These are phyloP conservation scores for Trichomycterus rosablanca DNA, from an alignment of 2,113 vertebrate species.

Conservation along the genomic window DNA sequence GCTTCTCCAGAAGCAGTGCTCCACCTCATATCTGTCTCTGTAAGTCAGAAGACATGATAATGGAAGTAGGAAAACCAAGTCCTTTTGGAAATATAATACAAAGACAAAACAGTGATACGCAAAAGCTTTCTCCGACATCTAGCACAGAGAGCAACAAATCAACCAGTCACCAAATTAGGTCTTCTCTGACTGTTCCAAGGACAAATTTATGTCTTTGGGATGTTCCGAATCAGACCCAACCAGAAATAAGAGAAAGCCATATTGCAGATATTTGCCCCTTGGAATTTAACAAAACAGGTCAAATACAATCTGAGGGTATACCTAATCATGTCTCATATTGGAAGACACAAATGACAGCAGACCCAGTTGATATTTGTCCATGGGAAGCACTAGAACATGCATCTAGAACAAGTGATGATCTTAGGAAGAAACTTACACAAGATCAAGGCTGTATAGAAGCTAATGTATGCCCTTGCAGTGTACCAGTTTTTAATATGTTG, in stretches of 20 bases:
- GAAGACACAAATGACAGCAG: constrained; percentile 38
- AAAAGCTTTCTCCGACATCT: background rate
- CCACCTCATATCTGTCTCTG: constrained; percentile 53
- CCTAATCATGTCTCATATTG: constrained; percentile 28
- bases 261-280: constrained; percentile 45
- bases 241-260: constrained; percentile 26
- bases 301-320: background rate
- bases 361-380: constrained; percentile 25
- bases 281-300: constrained; percentile 41
- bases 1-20: constrained; percentile 54
- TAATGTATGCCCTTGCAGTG: constrained; percentile 50
- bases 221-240: constrained; percentile 34
- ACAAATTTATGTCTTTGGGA: constrained; percentile 65
- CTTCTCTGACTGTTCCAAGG: constrained; percentile 43
- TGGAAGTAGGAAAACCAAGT: constrained; percentile 43
- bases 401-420: background rate
- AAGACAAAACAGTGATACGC: constrained; percentile 43
- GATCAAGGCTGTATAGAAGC: constrained; percentile 4
- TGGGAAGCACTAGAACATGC: background rate
- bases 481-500: background rate
- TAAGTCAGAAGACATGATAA: constrained; percentile 58
- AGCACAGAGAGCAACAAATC: constrained; percentile 54
- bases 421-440: constrained; percentile 2
- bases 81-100: constrained; percentile 57
- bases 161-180: constrained; percentile 47